These are phyloP conservation scores for Gandaritis pyraliata DNA, from an alignment of 2,888 invertebrate species.

Conservation along the genomic window DNA sequence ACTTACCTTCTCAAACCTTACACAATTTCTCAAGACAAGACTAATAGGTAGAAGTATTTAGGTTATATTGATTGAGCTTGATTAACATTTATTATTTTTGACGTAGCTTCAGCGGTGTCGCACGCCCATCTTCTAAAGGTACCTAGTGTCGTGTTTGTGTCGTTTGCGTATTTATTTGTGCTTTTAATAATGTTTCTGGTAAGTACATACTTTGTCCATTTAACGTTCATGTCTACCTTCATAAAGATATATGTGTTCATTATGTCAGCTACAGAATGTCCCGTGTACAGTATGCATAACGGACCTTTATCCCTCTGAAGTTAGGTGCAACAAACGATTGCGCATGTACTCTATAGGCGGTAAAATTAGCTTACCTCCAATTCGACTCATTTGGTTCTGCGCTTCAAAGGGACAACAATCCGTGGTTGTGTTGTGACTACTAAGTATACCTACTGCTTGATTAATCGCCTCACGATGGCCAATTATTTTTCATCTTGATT, in stretches of 20 bases:
- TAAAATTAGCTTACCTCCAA: too few species aligned
- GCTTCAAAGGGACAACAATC: too few species aligned
- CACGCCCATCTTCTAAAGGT: slow-evolving; percentile 62
- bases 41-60: background rate
- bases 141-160: slow-evolving; percentile 43
- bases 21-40: background rate
- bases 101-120: slow-evolving; percentile 66
- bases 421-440: too few species aligned
- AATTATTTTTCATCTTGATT: too few species aligned
- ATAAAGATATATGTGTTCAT: background rate
- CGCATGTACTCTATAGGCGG: too few species aligned
- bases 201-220: slow-evolving; percentile 10
- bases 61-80: background rate
- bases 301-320: too few species aligned
- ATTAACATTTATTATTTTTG: slow-evolving; percentile 43
- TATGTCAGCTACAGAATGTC: too few species aligned
- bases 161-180: slow-evolving; percentile 4
- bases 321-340: too few species aligned
- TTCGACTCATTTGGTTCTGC: too few species aligned
- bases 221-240: slow-evolving; percentile 1
- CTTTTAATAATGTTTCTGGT: slow-evolving; percentile 7
- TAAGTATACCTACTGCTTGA: too few species aligned
- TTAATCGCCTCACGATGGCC: too few species aligned
- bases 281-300: too few species aligned
- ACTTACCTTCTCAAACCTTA: background rate